phyloP scores from a whole-genome alignment of 1,140 invertebrate genomes.

The Apocrypta bakeri region DNA sequence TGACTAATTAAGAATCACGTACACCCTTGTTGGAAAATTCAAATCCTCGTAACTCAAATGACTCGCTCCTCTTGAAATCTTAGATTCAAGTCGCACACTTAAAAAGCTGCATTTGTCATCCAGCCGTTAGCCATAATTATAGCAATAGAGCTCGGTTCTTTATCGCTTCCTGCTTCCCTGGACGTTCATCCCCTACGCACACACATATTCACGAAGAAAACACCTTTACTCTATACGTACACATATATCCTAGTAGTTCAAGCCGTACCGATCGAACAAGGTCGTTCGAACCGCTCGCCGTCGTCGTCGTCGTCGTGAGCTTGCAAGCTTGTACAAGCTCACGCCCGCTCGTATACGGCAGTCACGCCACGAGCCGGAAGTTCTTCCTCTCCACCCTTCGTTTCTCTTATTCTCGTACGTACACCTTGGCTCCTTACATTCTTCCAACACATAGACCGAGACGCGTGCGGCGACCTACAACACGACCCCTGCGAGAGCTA shows the following conservation, averaged over 20 bases:
- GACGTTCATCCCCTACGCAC: not conserved
- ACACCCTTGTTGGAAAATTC: not conserved
- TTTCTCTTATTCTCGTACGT: slow-evolving; percentile 49
- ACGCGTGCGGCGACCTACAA: slow-evolving; percentile 23
- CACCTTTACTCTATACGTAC: not conserved
- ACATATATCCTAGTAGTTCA: not conserved
- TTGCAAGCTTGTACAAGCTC: slow-evolving; percentile 21
- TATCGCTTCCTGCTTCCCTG: not conserved
- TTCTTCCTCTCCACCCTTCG: slow-evolving; percentile 1
- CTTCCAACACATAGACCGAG: not conserved
- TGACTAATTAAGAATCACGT: not conserved
- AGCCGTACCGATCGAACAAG: not conserved
- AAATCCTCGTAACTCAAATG: not conserved
- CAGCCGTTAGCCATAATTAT: not conserved
- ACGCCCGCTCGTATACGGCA: slow-evolving; percentile 17
- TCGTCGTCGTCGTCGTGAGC: not conserved
- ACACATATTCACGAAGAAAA: not conserved
- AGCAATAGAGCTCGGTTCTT: slow-evolving; percentile 1
- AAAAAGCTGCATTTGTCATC: not conserved
- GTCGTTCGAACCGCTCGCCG: not conserved
- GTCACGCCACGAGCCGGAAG: slow-evolving; percentile 61
- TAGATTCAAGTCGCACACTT: not conserved
- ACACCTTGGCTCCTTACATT: slow-evolving; percentile 23
- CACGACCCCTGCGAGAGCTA: slow-evolving; percentile 51
- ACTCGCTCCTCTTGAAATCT: not conserved